A percentile compares a stretch with the other conserved stretches of the same genome.
These are phyloP conservation scores for Bombus waltoni DNA, from an alignment of 1,140 invertebrate species.

Conservation along the genomic window DNA sequence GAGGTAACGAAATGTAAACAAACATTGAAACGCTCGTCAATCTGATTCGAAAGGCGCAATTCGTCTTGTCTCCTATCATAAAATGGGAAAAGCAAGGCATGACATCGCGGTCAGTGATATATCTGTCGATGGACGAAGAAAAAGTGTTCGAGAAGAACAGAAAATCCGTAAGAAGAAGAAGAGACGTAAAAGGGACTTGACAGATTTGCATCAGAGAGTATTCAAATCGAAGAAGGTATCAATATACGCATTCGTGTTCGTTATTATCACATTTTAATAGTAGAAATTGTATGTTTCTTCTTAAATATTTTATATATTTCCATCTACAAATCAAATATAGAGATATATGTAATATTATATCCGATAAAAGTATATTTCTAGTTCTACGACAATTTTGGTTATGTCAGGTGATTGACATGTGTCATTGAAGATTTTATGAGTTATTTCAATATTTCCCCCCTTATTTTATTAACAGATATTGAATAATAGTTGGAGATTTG, in stretches of 20 bases:
- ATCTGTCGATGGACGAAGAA: neutral
- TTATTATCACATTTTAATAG: neutral
- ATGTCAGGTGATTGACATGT: slow-evolving; percentile 10
- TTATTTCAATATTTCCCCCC: neutral
- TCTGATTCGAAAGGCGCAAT: neutral
- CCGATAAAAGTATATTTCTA: neutral
- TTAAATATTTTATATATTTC: neutral
- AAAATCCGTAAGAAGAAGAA: slow-evolving; percentile 22
- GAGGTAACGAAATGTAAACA: slow-evolving; percentile 32
- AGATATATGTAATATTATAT: neutral
- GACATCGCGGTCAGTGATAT: neutral
- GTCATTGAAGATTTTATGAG: neutral
- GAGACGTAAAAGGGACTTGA: slow-evolving; percentile 23
- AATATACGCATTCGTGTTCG: neutral
- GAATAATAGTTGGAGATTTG: neutral
- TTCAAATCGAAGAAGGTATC: slow-evolving; percentile 17
- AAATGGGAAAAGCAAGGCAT: slow-evolving; percentile 12
- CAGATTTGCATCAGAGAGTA: neutral
- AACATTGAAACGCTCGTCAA: slow-evolving; percentile 3
- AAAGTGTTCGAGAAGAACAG: neutral
- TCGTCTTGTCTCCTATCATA: neutral
- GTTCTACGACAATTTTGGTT: slow-evolving; percentile 3
- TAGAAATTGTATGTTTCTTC: no score
- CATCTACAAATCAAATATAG: neutral
- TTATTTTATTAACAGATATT: neutral